A percentile compares a stretch with the other conserved stretches of the same genome.
Conservation (phyloP, 2,888 invertebrate genomes). For the Anoplius nigerrimus region DNA sequence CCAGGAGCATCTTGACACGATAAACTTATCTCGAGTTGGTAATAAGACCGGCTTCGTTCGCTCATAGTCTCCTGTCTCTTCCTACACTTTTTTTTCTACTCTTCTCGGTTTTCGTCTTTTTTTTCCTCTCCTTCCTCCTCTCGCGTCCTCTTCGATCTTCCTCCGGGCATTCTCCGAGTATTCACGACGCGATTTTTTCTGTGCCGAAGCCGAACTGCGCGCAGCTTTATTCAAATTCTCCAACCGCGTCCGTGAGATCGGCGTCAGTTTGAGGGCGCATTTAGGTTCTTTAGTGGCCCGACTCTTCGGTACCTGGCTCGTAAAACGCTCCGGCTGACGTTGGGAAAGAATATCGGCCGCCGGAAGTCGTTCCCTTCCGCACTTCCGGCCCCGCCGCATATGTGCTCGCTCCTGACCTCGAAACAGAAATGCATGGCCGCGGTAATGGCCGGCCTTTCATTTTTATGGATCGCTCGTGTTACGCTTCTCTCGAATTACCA, state of each 20-base stretch:
- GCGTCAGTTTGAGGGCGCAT: not conserved
- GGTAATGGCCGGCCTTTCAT: too few species aligned
- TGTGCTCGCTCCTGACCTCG: not conserved
- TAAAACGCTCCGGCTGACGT: not conserved
- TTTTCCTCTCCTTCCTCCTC: too few species aligned
- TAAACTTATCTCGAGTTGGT: slow-evolving; percentile 10
- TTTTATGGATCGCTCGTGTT: too few species aligned
- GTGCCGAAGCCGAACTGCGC: not conserved
- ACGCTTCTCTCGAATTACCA: too few species aligned
- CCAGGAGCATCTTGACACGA: slow-evolving; percentile 6
- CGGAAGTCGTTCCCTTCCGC: not conserved
- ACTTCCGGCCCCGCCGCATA: not conserved
- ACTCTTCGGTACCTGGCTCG: not conserved
- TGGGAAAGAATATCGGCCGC: not conserved
- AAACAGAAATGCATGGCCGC: not conserved
- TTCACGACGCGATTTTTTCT: too few species aligned
- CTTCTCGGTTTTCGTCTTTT: not conserved
- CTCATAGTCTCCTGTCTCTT: not conserved
- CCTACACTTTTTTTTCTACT: not conserved
- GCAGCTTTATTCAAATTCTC: not conserved
- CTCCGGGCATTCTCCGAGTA: too few species aligned
- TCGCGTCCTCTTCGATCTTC: too few species aligned
- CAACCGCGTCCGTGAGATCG: not conserved
- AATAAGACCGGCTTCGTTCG: slow-evolving; percentile 13
- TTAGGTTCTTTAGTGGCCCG: not conserved